Conservation (phyloP, 2,888 invertebrate species). For the Pristionchus japonicus region DNA sequence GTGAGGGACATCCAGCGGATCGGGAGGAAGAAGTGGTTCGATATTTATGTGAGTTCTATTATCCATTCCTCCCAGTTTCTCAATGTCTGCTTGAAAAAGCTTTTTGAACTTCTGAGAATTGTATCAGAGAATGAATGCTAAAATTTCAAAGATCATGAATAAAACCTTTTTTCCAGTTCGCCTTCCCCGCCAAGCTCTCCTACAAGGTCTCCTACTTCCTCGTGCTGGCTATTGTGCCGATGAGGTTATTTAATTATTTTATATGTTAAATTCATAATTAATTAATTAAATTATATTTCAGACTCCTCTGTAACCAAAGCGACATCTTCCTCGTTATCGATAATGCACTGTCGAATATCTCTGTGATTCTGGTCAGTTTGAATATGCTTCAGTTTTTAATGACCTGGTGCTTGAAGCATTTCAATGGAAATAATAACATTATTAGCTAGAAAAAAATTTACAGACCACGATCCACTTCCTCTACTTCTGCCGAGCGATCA, state of each 20-base stretch:
- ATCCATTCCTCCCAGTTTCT: too few relatives aligned
- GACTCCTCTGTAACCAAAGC: slow-evolving; percentile 30
- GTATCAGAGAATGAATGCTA: too few relatives aligned
- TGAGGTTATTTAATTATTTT: slow-evolving; percentile 74
- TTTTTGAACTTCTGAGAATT: too few relatives aligned
- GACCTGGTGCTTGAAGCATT: too few relatives aligned
- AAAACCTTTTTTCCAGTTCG: slow-evolving; percentile 83
- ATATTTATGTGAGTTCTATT: slow-evolving; percentile 79
- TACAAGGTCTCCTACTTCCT: slow-evolving; percentile 85
- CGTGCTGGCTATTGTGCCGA: slow-evolving; percentile 54
- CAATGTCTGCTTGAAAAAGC: too few relatives aligned
- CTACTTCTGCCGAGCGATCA: slow-evolving; percentile 85
- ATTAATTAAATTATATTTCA: neutral
- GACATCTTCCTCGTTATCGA: slow-evolving; percentile 86
- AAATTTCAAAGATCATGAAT: slow-evolving; percentile 75
- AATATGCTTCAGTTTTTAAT: neutral
- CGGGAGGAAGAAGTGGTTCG: slow-evolving; percentile 79
- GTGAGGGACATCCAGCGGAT: slow-evolving; percentile 64
- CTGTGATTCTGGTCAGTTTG: slow-evolving; percentile 51
- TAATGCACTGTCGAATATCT: slow-evolving; percentile 58
- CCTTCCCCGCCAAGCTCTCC: slow-evolving; percentile 90
- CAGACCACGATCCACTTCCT: slow-evolving; percentile 93
- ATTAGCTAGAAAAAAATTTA: too few relatives aligned
- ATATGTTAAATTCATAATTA: neutral
- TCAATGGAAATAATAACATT: too few relatives aligned